Base-by-base conservation (phyloP, 1,140 invertebrate species). In the Pseudoatta argentina region DNA sequence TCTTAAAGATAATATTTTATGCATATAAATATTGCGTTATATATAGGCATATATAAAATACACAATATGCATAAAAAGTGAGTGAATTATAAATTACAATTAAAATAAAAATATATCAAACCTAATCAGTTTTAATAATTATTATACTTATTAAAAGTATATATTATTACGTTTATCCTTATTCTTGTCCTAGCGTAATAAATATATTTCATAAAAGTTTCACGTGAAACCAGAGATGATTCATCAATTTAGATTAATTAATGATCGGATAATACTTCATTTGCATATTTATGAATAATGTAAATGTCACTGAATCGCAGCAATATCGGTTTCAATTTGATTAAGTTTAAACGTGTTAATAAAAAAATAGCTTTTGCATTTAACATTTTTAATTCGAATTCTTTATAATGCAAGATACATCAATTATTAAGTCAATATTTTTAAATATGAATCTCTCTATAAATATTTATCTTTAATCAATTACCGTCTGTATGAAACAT, bases 161-260 rank as follows among this genome's bases (percentile, higher is more conserved):
- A 14, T 67, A 6, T 78, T 34, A 77, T 63, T 6, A 61, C 30
- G 7, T 67, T 8, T 12, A 18, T 53, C 7, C 18, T 34, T 21
- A 24, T 53, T 53, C 18, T 34, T 21, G 57, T 67, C 3, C 16
- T 18, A 18, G 1, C 8, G 8, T 51, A 12, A 30, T 27, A 51
- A 78, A 53, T 67, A 67, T 14, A 67, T 67, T 67, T 66, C 3
- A 30, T 44, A 18, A 78, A 6, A 66, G 6, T 51, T 66, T 67
- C n/a, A 44, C 24, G 2, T 21, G n/a, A 79, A 53, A 66, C 18
- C 5, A 59, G 7, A 34, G n/a, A 27, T 53, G 8, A 73, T 82
- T 59, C 21, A 21, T 72, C 75, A 53, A 85, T 85, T 55, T 59
- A 66, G 53, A 69, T 55, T 44, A 39, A 85, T 87, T 71, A 75